Base-by-base conservation (phyloP, 2,113 vertebrate species). In the Lepisosteus oculatus region DNA sequence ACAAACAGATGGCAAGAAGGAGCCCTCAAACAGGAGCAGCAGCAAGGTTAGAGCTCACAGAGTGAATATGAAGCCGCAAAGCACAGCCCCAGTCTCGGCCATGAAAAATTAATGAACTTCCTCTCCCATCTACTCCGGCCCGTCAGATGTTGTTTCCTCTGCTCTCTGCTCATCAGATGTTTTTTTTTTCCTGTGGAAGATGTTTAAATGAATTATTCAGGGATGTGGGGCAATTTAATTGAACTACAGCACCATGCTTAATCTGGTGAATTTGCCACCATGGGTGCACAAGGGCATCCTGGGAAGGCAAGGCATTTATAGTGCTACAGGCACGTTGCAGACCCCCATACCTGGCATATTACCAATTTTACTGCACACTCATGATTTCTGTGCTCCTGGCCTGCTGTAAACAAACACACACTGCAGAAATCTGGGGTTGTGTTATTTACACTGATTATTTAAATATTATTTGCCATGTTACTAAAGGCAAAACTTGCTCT, bases 21-120 rank as follows among this genome's bases (percentile, higher is more conserved):
- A 73, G 43, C 43, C 56, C 54, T 61, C 8, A 64, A 67, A 72
- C 67, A 62, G 56, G 47, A 77, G 67, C 43, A 74, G 75, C 72
- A 59, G 71, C 56, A 79, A 81, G 83, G 83, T 82, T 77, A 77
- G 75, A 74, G 72, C 78, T 76, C 72, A 78, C 79, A 77, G 73
- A 71, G 80, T 78, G 80, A 78, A 73, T 73, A 83, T 80, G 82
- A 79, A 57, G 65, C 73, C 70, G 15, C 42, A 82, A 77, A 80
- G 17, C 80, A 81, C 79, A 74, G 75, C 83, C 77, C 70, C 17
- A 12, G 67, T 1, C 73, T 78, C 80, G 1, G 68, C 83, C 79
- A 85, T 88, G 84, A 84, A 88, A 85, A 76, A 87, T 89, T 83
- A 85, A 90, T 85, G 81, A 87, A 76, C 65, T 74, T 72, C 77